Evolutionary conservation across 2,888 invertebrate genomes (phyloP).

Genomic region (Synanthedon vespiformis): DNA sequence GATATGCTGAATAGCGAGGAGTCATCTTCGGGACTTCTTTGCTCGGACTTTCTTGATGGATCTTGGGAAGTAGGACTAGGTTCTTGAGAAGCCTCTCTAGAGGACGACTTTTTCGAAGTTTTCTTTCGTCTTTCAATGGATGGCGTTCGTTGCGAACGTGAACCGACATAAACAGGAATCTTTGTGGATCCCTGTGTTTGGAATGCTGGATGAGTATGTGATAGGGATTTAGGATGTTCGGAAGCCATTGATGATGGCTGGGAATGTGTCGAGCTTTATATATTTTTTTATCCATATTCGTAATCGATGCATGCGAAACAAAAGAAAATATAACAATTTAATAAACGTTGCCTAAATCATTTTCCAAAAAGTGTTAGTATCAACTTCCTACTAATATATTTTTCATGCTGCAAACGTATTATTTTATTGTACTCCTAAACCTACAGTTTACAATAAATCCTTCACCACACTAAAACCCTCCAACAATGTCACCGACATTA

Average conservation of each 20-base stretch:
- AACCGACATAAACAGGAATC: conserved; percentile 79
- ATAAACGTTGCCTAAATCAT: conserved; percentile 8
- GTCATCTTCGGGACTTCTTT: conserved; percentile 67
- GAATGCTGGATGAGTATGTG: conserved; percentile 67
- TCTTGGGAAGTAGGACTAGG: conserved; percentile 61
- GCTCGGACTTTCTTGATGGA: conserved; percentile 60
- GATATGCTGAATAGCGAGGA: conserved; percentile 70
- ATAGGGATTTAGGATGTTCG: conserved; percentile 58
- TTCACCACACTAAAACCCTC: conserved; percentile 2
- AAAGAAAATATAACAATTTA: conserved; percentile 29
- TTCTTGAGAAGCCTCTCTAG: conserved; percentile 55
- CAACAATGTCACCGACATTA: conserved; percentile 2
- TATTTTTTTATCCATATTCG: conserved; percentile 46
- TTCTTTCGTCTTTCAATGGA: conserved; percentile 51
- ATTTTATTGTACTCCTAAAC: too few species aligned
- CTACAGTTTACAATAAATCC: too few species aligned
- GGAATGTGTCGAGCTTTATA: conserved; percentile 62
- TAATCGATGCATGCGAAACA: conserved; percentile 56
- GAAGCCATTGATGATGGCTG: conserved; percentile 66
- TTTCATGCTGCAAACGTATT: conserved; percentile 1
- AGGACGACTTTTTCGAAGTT: conserved; percentile 38
- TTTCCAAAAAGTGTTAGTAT: conserved; percentile 13
- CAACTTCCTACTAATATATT: conserved; percentile 11
- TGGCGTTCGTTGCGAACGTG: conserved; percentile 69
- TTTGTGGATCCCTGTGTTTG: conserved; percentile 76